Percentiles rank a stretch among this genome's conserved stretches.
phyloP scores from a whole-genome alignment of 1,140 invertebrate genomes.

The Solenopsis invicta region DNA sequence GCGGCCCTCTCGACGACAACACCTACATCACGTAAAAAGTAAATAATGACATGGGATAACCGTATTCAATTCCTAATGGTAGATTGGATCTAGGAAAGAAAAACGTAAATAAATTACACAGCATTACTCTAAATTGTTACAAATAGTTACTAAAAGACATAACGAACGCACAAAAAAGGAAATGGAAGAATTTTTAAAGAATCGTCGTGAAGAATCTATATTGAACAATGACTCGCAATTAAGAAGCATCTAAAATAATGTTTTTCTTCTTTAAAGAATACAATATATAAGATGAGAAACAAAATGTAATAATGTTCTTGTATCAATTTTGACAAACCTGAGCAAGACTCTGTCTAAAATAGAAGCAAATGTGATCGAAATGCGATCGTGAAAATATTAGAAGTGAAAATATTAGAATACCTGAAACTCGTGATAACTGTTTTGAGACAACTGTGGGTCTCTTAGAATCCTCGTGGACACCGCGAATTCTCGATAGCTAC shows the following conservation, averaged over 20 bases:
- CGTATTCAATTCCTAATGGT: neutral
- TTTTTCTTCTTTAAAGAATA: neutral
- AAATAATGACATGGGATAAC: neutral
- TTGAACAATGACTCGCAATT: neutral
- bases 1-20: constrained; percentile 88
- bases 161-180: neutral
- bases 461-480: constrained; percentile 92
- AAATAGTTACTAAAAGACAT: neutral
- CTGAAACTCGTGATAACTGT: constrained; percentile 92
- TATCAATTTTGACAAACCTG: neutral
- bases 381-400: neutral
- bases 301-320: neutral
- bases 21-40: constrained; percentile 77
- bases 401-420: constrained; percentile 64
- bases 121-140: neutral
- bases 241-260: neutral
- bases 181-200: neutral
- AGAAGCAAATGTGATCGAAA: neutral
- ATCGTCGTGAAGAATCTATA: neutral
- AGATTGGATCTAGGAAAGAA: neutral
- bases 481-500: constrained; percentile 92
- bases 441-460: constrained; percentile 89
- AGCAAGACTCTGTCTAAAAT: neutral
- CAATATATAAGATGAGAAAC: neutral
- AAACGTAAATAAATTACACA: neutral